Base-by-base conservation (phyloP, 2,797 vertebrate genomes). In the Sebastes umbrosus region DNA sequence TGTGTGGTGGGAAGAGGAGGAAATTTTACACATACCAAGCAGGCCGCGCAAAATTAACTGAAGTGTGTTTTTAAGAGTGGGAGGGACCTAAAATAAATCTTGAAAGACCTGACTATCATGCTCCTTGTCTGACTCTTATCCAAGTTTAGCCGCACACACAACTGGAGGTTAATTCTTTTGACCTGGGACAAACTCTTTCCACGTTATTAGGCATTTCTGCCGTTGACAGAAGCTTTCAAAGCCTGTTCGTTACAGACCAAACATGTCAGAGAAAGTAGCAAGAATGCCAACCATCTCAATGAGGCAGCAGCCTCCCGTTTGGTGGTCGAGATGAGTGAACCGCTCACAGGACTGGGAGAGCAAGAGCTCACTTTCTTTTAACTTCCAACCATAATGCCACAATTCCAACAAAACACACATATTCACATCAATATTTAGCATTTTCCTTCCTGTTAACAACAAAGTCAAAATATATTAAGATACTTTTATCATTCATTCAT, bases 111-210 rank as follows among this genome's bases (percentile, higher is more conserved):
- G 79, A 93, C 88, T 83, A 88, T 92, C 92, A 82, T 71, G 85
- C 88, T 90, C 75, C 89, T 92, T 79, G 87, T 87, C 84, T 55
- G 80, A 72, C 84, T 87, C 88, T 88, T 86, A 94, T 93, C 92
- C 89, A 85, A 80, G 76, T 94, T 89, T 88, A 92, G 88, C 94
- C 88, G 57, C 75, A 27, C 91, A 90, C 89, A 91, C 91, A 93
- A 90, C 75, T 60, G 43, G 85, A 90, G 94, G 94, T 95, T 94
- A 95, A 95, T 91, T 92, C 94, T 91, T 93, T 91, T 95, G 94
- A 95, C 94, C 94, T 39, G 71, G 71, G 82, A 90, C 89, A 93
- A 93, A 92, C 90, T 89, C 90, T 80, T 87, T 88, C 88, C 74
- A 84, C 81, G 46, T 92, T 92, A 92, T 93, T 92, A 88, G 86